phyloP scores from a whole-genome alignment of 37 sponge, comb jelly and placozoan species.

The Petrosia ficiformis region DNA sequence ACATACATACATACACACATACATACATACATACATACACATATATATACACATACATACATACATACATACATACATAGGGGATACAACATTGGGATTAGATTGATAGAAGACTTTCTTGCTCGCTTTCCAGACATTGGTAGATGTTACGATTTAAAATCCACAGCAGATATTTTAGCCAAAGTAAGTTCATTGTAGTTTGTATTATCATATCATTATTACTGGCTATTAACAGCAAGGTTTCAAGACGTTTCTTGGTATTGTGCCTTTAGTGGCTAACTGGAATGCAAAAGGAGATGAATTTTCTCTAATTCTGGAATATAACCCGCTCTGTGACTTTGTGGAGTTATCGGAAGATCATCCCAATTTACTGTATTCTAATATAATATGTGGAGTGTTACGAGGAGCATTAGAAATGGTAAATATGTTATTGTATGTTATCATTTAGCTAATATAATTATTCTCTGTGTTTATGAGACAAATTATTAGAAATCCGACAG shows the following conservation, averaged over 20 bases:
- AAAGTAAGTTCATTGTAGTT: too few relatives aligned
- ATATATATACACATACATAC: too few relatives aligned
- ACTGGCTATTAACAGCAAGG: too few relatives aligned
- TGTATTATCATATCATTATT: too few relatives aligned
- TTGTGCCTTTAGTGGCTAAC: conserved; percentile 81
- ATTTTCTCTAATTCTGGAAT: conserved; percentile 88
- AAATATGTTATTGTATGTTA: too few relatives aligned
- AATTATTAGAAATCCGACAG: too few relatives aligned
- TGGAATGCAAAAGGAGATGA: conserved; percentile 78
- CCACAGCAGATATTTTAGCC: conserved; percentile 88
- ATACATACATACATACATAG: conserved; percentile 45
- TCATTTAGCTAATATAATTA: too few relatives aligned
- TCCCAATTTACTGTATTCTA: conserved; percentile 79
- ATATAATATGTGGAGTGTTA: conserved; percentile 92
- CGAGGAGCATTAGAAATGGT: conserved; percentile 97
- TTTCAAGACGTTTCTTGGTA: conserved; percentile 93
- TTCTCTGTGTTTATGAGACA: too few relatives aligned
- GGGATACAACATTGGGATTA: conserved; percentile 96
- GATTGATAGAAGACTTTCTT: conserved; percentile 95
- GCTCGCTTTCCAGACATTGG: conserved; percentile 67
- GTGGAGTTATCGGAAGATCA: conserved; percentile 92
- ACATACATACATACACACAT: too few relatives aligned
- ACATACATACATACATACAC: too few relatives aligned
- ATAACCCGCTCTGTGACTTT: conserved; percentile 95
- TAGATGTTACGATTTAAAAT: conserved; percentile 84